Evolutionary conservation across 2,797 vertebrate species (phyloP), one percentile per base, ranked within the genome.

Genomic region (Eremophila alpestris): DNA sequence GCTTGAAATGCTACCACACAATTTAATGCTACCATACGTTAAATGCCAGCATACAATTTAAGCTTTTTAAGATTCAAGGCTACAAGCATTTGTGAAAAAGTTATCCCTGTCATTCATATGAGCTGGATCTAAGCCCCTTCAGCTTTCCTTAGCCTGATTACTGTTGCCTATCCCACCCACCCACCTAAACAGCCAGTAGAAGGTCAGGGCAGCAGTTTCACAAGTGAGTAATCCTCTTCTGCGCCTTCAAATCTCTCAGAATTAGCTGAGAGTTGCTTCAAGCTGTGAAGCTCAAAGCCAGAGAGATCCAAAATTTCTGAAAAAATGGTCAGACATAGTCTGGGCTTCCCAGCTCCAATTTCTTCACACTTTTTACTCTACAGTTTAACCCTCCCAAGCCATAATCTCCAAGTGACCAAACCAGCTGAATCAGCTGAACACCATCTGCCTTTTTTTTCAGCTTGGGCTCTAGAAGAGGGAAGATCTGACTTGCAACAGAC

Each of bases 1-100:
- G 27, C 71, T 80, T 91, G 75, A 93, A 92, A 86, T 51, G 17
- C 17, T 73, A 62, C 38, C 40, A n/a, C 52, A 30, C 40, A 41
- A 51, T 76, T 87, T 81, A 80, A 89, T 46, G 11, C 13, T 75
- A 59, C 26, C 43, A 21, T 52, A 32, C 36, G 8, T 30, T 67
- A 84, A 73, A 79, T 30, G 13, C 36, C 36, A 67, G 29, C 54
- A 52, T n/a, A 24, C 45, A 71, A 38, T 83, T 86, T 83, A 78
- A 94, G 55, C 58, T 83, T 92, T 94, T 89, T 45, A 85, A 87
- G 27, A 69, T 69, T 76, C 91, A 65, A 85, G 54, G 13, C 30
- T 91, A 89, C 64, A 91, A 87, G n/a, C 2, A 26, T 89, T 87
- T 89, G 13, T 83, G 65, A 68, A 96, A 90, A 96, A 82, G 68